phyloP scores from a whole-genome alignment of 2,797 vertebrate species.

The Gallinago nigripennis region DNA sequence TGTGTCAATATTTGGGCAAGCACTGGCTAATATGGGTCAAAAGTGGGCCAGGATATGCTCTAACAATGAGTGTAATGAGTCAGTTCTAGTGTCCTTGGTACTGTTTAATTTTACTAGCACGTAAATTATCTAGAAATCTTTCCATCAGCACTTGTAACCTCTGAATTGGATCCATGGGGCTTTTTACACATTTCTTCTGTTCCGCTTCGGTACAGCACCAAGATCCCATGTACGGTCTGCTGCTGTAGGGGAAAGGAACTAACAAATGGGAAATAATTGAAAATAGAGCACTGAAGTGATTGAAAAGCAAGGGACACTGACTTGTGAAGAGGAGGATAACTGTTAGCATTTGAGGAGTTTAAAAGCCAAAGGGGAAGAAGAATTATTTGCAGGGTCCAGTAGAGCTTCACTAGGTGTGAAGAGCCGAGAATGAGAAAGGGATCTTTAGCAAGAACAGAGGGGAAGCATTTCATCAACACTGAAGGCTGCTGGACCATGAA shows the following conservation, averaged over 20 bases:
- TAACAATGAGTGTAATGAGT: background rate
- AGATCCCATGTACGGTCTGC: background rate
- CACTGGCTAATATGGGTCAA: background rate
- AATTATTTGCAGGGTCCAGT: constrained; percentile 40
- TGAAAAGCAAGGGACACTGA: constrained; percentile 2
- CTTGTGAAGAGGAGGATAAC: constrained; percentile 17
- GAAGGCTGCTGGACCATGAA: constrained; percentile 40
- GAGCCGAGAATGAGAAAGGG: constrained; percentile 22
- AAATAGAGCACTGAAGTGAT: background rate
- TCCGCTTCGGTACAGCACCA: background rate
- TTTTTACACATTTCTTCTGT: background rate
- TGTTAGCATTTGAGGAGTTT: background rate
- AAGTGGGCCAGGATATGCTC: background rate
- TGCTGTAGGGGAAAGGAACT: background rate
- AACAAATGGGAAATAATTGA: constrained; percentile 33
- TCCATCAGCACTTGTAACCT: background rate
- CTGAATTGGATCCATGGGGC: background rate
- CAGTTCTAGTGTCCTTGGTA: background rate
- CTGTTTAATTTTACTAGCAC: background rate
- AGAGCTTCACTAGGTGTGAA: constrained; percentile 19
- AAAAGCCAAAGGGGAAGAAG: constrained; percentile 34
- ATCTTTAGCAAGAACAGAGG: constrained; percentile 53
- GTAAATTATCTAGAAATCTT: background rate
- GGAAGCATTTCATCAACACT: constrained; percentile 47
- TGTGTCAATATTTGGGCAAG: background rate